Evolutionary conservation across 2,888 invertebrate species (phyloP), one percentile per base, ranked within the genome.

Genomic region (Dichetophora obliterata): DNA sequence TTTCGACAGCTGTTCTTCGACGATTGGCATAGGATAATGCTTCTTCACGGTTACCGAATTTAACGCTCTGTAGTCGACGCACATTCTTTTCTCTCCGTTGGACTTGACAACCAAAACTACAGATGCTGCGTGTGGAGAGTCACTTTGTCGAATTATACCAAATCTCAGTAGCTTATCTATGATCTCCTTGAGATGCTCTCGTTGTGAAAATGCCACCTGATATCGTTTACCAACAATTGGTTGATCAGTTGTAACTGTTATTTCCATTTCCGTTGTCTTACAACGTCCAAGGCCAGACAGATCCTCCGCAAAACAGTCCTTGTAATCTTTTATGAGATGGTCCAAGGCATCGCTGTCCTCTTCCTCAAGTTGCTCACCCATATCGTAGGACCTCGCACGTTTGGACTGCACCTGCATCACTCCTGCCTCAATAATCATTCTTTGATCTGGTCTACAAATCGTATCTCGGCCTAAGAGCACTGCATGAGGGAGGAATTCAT

Each of bases 1-100:
- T 24, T 57, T 63, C 9, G 77, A 77, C 8, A 82, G 61, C n/a
- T 79, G 80, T 31, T 79, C 81, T 57, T 81, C 80, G 1, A 81
- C 76, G 5, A 80, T 27, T 37, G 79, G 80, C 82, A 81, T 81
- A 16, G 76, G 61, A 34, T 70, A 80, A 9, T 79, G 76, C 63
- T 81, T 79, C 27, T 81, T 79, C 1, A 79, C 72, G 3, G 80
- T 81, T 0, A 78, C 76, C 6, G 76, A 61, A 24, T 80, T 80
- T n/a, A 81, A 31, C 6, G 76, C 72, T 0, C 79, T 54, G 54
- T 76, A 80, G 69, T 81, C 80, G 0, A 79, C 75, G 48, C 80
- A 80, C 70, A 80, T 76, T 34, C 80, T 73, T 1, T 63, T 66
- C 72, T 77, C 79, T 22, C 73, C 77, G 22, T 77, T 79, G 1